Conservation (phyloP, 2,888 invertebrate genomes). For the Athalia circularis region DNA sequence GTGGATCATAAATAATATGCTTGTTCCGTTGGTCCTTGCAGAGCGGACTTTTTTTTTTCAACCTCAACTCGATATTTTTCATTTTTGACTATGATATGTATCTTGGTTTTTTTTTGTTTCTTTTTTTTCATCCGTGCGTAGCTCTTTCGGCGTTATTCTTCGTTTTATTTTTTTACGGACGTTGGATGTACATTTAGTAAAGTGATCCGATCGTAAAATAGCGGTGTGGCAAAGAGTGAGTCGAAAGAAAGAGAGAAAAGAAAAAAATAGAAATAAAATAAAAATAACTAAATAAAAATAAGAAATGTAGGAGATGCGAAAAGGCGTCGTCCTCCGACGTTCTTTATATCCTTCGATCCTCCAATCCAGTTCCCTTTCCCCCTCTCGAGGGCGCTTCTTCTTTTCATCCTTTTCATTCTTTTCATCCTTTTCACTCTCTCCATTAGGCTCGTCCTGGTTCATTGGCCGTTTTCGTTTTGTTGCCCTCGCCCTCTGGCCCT, state of each 20-base stretch:
- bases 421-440: constrained; percentile 35
- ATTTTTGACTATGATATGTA: too few relatives aligned
- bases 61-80: too few relatives aligned
- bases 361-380: background rate
- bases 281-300: too few relatives aligned
- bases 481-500: constrained; percentile 5
- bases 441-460: constrained; percentile 38
- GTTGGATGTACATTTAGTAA: constrained; percentile 20
- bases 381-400: constrained; percentile 6
- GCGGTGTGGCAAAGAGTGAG: background rate
- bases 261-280: too few relatives aligned
- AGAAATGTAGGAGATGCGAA: too few relatives aligned
- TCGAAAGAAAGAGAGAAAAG: background rate
- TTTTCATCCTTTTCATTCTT: constrained; percentile 35
- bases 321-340: background rate
- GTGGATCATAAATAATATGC: too few relatives aligned
- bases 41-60: too few relatives aligned
- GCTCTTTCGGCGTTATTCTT: background rate
- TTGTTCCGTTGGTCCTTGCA: too few relatives aligned
- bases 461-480: constrained; percentile 37
- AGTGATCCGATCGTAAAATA: constrained; percentile 44
- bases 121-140: background rate
- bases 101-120: too few relatives aligned
- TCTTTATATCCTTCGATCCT: background rate
- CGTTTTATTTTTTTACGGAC: constrained; percentile 31